Evolutionary conservation across 2,797 vertebrate species (phyloP), one percentile per base, ranked within the genome.

Genomic region (Enteromius paludinosus): DNA sequence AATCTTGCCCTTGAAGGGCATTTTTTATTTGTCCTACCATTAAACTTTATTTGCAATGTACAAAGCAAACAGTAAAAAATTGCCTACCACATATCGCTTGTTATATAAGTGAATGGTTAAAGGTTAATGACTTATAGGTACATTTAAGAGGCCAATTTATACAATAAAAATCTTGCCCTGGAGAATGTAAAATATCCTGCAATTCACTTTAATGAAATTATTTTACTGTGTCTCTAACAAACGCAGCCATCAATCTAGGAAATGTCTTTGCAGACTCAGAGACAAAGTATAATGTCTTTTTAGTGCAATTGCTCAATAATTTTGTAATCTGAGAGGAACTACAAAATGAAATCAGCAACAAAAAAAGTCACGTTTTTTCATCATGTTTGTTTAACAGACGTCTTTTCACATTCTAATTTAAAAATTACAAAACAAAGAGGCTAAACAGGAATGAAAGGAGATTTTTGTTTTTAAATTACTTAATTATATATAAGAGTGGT

Each of bases 231-330:
- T 6, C 28, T 62, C 35, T 85, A 38, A 52, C 52, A 82, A 54
- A 77, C 23, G 77, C 41, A 68, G 23, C 45, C 52, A 52, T 72
- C 33, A 72, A 54, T 14, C 35, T 33, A 49, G 75, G 79, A n/a
- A 68, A 66, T 83, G 43, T 45, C 18, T 64, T 78, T 64, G 56
- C 59, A 84, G 71, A 77, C 81, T 86, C 87, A 89, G 79, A 89
- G 91, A 94, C 90, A 94, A 94, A 93, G 89, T 91, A 86, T 93
- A 93, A 93, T 92, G 85, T 20, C 8, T 56, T 56, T 89, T 91
- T 92, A 93, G 85, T 49, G 38, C 73, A 65, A 20, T 25, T 84
- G 38, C 68, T 84, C 79, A 83, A 77, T 35, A 78, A 35, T 54
- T 25, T 59, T 33, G 30, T 8, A 78, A 79, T 74, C 20, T 12